These are phyloP conservation scores for Aphrophora alni DNA, from an alignment of 2,888 invertebrate species.

Conservation along the genomic window DNA sequence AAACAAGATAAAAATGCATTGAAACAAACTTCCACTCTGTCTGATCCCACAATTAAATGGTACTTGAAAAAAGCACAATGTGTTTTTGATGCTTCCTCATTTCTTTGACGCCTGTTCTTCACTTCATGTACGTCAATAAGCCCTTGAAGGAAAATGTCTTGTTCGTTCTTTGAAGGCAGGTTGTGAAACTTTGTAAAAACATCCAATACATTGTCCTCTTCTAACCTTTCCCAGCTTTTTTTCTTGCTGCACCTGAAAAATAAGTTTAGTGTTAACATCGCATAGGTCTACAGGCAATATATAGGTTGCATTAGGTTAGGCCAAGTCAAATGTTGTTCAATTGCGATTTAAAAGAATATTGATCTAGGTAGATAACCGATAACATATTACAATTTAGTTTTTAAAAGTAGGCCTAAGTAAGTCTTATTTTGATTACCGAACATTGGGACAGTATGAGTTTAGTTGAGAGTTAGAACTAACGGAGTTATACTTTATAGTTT, in stretches of 20 bases:
- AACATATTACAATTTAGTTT: too few species aligned
- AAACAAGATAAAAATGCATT: not conserved
- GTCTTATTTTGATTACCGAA: too few species aligned
- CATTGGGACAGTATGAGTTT: too few species aligned
- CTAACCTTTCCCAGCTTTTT: not conserved
- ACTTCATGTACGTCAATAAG: not conserved
- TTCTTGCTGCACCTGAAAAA: not conserved
- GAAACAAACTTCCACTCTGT: not conserved
- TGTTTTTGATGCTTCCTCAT: too few species aligned
- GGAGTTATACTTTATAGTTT: too few species aligned
- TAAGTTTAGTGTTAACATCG: not conserved
- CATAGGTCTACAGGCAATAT: not conserved
- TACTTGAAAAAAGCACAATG: not conserved
- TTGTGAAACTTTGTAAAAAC: not conserved
- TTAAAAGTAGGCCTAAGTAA: too few species aligned
- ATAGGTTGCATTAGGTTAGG: too few species aligned
- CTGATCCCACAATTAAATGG: not conserved
- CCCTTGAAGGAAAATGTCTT: conserved; percentile 11
- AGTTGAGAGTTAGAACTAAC: too few species aligned
- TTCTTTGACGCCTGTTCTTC: too few species aligned
- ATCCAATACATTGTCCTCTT: not conserved
- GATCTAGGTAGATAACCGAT: too few species aligned
- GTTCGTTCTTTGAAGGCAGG: not conserved
- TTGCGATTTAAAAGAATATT: not conserved
- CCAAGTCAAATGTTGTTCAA: not conserved